Percentiles rank a stretch among this genome's conserved stretches.
These are phyloP conservation scores for Nibea albiflora DNA, from an alignment of 2,113 vertebrate genomes.

Conservation along the genomic window DNA sequence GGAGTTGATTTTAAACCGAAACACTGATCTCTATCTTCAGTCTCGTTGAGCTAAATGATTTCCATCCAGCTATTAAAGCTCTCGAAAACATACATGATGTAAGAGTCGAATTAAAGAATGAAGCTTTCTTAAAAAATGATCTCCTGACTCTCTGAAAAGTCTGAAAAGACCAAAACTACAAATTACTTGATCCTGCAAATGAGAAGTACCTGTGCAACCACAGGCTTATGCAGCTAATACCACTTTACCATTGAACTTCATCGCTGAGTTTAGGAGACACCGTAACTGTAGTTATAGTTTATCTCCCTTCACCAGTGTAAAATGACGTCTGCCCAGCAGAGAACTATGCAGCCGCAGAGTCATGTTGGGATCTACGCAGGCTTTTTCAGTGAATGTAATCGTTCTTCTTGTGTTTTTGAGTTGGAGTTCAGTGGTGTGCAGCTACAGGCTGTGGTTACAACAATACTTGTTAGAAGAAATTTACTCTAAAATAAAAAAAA, in stretches of 20 bases:
- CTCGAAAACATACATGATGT: slow-evolving; percentile 10
- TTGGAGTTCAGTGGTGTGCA: neutral
- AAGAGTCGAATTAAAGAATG: neutral
- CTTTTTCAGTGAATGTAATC: neutral
- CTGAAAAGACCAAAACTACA: neutral
- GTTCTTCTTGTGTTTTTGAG: neutral
- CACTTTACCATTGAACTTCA: neutral
- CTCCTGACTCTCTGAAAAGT: slow-evolving; percentile 2
- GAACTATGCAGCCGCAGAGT: neutral
- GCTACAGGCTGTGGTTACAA: neutral
- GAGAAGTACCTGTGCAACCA: neutral
- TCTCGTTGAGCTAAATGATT: slow-evolving; percentile 36
- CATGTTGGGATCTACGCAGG: neutral
- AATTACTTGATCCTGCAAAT: neutral
- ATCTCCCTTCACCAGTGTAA: neutral
- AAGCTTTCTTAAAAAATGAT: neutral
- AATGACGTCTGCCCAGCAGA: neutral
- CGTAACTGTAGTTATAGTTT: neutral
- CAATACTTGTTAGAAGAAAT: neutral
- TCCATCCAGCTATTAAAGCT: slow-evolving; percentile 15
- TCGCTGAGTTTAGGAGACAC: neutral
- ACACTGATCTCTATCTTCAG: slow-evolving; percentile 21
- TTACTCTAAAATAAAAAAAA: too few relatives aligned
- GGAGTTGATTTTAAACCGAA: slow-evolving; percentile 49
- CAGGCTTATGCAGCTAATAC: neutral